Base-by-base conservation (phyloP, 2,797 vertebrate species). In the Podarcis siculus region DNA sequence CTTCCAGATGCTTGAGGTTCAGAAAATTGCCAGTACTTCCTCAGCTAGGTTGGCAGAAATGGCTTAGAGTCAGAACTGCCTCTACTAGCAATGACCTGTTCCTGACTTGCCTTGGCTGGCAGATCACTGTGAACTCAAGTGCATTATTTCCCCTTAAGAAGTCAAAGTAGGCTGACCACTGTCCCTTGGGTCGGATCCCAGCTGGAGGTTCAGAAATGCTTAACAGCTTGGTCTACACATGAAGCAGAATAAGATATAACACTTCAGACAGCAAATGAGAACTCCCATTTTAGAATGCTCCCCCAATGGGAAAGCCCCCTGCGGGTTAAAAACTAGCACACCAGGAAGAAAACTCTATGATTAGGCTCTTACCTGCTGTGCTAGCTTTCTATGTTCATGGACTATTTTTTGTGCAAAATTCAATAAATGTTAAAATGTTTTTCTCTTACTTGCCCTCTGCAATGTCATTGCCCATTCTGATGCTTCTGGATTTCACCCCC, bases 31-130 rank as follows among this genome's bases (percentile, higher is more conserved):
- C 37, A 49, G 19, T 2, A 45, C 58, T 61, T 61, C 58, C 21
- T 64, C 61, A 64, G 23, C 61, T 64, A 64, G 61, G 27, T 32
- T 42, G 73, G 86, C 0, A 0, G 84, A 12, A 30, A 67, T 32
- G 39, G 67, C 25, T 35, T 35, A 35, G 76, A n/a, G 0, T 19
- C 89, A 49, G 27, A 75, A 73, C 79, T 69, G 39, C 86, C 92
- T 86, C 13, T 8, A n/a, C 13, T 8, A 61, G n/a, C 42, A 77
- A 2, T 0, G 0, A 1, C 0, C 12, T 39, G 55, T 3, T 27
- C 3, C 55, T 39, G n/a, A 61, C 55, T 3, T 61, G 78, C n/a
- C 58, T 58, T 58, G 76, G 27, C 76, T 17, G 37, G 37, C 8
- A 23, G 8, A 42, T 8, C 75, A 8, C 77, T 45, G 27, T 3